Evolutionary conservation across 2,888 invertebrate genomes (phyloP).

Genomic region (Cantharis flavilabris): DNA sequence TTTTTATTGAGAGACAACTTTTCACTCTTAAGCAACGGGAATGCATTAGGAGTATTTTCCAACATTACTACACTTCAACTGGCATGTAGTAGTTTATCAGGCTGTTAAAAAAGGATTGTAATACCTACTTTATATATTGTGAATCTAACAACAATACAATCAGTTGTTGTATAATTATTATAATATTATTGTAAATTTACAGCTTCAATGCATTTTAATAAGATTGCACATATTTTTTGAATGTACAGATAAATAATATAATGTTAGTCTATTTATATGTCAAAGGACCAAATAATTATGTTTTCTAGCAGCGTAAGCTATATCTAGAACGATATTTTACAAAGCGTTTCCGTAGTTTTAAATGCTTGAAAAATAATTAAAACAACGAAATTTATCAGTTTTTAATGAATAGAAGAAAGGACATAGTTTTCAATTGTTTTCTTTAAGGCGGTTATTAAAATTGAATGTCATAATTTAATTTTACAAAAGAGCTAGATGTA

Average conservation of each 20-base stretch:
- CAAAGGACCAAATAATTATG: slow-evolving; percentile 26
- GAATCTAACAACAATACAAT: background rate
- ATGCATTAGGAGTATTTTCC: background rate
- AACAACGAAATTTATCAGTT: slow-evolving; percentile 19
- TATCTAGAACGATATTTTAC: background rate
- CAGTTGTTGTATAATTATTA: background rate
- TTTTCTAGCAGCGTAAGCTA: slow-evolving; percentile 13
- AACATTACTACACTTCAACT: background rate
- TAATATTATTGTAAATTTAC: background rate
- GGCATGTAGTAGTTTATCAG: background rate
- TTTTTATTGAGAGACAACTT: background rate
- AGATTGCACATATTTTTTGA: slow-evolving; percentile 21
- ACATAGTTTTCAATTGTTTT: background rate
- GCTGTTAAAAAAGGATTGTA: background rate
- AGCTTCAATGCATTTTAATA: slow-evolving; percentile 6
- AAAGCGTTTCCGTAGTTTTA: slow-evolving; percentile 1
- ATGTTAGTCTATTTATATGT: slow-evolving; percentile 23
- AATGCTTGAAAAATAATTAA: slow-evolving; percentile 2
- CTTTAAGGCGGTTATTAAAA: background rate
- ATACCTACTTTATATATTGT: background rate
- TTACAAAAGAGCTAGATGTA: background rate
- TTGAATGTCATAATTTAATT: background rate
- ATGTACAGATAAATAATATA: slow-evolving; percentile 15
- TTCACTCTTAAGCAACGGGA: background rate
- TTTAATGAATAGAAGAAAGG: background rate